Evolutionary conservation across 2,797 vertebrate genomes (phyloP), one percentile per base, ranked within the genome.

Genomic region (Onychomys torridus): DNA sequence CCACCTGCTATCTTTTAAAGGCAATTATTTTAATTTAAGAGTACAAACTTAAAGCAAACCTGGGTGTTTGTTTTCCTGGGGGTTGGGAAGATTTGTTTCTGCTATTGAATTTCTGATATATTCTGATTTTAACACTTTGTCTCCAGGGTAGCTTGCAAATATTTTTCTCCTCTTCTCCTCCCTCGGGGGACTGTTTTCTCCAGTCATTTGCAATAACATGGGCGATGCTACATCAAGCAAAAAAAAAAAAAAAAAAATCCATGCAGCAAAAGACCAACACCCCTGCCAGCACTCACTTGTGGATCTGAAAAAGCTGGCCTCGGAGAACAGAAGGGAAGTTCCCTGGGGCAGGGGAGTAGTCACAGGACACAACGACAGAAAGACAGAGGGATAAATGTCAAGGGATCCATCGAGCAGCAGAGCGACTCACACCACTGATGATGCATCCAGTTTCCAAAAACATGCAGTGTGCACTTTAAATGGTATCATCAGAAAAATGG

Each of bases 401-500:
- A 52, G 13, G 83, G 23, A 27, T 21, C 13, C 25, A 4, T 5
- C 29, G 2, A 0, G 6, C 13, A n/a, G 37, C 29, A n/a, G 2
- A 13, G 21, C 0, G 32, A 46, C 29, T 0, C 6, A 0, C 7
- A 52, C 43, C 40, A 71, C 13, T 8, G 52, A 46, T 1, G 9
- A 73, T 16, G 5, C 7, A 49, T 0, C 25, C 81, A 27, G n/a
- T 40, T 61, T 29, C n/a, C 14, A 27, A 25, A 46, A 55, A 23
- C 8, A 13, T 27, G 4, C 59, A 65, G 40, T 6, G 43, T 1
- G 16, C 59, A 8, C 11, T 1, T 32, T 21, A 46, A 32, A 4
- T 17, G 2, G 43, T 11, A 7, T 17, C 46, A 78, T 46, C 59
- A 65, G 37, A 63, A 23, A 37, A 57, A 14, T 1, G 37, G 69